Evolutionary conservation across 2,888 invertebrate genomes (phyloP).

Genomic region (Himalopsyche japonica): DNA sequence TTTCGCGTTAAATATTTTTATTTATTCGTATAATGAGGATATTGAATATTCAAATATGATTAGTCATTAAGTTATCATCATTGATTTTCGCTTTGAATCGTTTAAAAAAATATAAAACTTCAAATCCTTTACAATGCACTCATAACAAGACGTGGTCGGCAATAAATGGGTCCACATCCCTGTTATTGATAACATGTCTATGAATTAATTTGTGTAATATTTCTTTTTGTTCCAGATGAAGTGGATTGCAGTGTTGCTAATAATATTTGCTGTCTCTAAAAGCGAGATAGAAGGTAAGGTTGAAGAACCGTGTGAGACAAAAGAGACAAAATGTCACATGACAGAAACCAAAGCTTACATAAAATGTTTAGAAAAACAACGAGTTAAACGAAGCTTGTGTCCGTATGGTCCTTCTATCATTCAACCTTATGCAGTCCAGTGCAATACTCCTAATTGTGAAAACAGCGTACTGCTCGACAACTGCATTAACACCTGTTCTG

Average conservation of each 20-base stretch:
- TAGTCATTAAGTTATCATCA: too few species aligned
- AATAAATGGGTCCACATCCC: too few species aligned
- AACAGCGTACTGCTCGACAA: not conserved
- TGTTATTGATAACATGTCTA: too few species aligned
- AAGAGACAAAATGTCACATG: constrained; percentile 15
- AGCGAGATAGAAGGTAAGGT: not conserved
- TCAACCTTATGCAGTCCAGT: not conserved
- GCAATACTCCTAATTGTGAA: not conserved
- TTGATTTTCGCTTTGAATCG: too few species aligned
- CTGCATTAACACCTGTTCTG: constrained; percentile 18
- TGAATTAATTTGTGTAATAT: not conserved
- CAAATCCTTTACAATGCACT: too few species aligned
- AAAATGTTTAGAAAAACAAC: constrained; percentile 23
- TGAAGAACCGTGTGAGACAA: not conserved
- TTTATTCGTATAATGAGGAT: too few species aligned
- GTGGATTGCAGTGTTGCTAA: not conserved
- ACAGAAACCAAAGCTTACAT: constrained; percentile 27
- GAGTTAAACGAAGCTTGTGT: constrained; percentile 27
- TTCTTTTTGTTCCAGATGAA: constrained; percentile 30
- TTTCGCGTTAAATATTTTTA: too few species aligned
- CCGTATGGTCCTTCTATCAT: constrained; percentile 5
- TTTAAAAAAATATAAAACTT: too few species aligned
- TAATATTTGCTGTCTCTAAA: not conserved
- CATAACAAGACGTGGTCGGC: too few species aligned
- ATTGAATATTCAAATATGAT: too few species aligned